phyloP scores from a whole-genome alignment of 2,113 vertebrate species.

The Lagopus leucura region DNA sequence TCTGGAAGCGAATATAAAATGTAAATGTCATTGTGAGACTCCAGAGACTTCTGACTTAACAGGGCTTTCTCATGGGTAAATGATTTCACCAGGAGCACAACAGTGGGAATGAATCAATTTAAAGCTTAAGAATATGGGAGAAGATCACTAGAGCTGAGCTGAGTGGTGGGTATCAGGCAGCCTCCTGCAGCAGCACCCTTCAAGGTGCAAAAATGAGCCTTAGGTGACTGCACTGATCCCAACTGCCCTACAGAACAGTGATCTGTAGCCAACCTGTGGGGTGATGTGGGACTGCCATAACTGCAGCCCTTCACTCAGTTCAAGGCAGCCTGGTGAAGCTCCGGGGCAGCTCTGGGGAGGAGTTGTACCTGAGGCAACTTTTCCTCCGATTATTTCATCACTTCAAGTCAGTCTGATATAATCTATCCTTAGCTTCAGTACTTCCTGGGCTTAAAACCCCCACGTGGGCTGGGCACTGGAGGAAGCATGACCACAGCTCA shows the following conservation, averaged over 20 bases:
- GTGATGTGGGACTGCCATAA: not conserved
- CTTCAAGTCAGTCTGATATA: not conserved
- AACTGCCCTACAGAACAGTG: not conserved
- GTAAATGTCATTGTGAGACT: slow-evolving; percentile 11
- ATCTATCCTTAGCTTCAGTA: not conserved
- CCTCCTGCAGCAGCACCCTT: not conserved
- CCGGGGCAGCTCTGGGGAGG: not conserved
- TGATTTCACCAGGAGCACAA: slow-evolving; percentile 43
- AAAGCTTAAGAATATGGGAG: slow-evolving; percentile 6
- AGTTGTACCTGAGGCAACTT: not conserved
- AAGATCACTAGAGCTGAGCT: not conserved
- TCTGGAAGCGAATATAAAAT: slow-evolving; percentile 33
- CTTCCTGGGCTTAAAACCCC: not conserved
- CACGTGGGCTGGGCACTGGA: not conserved
- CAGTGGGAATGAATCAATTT: slow-evolving; percentile 40
- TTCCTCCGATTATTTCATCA: not conserved
- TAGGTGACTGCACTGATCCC: not conserved
- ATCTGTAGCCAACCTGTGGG: not conserved
- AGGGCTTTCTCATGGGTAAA: slow-evolving; percentile 47
- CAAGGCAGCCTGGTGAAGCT: not conserved
- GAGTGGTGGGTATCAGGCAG: not conserved
- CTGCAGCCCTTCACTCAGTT: not conserved
- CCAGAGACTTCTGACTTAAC: slow-evolving; percentile 14
- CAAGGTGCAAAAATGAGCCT: not conserved
- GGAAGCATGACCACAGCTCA: not conserved